Conservation (phyloP, 2,113 vertebrate species). For the Bombycilla garrulus region DNA sequence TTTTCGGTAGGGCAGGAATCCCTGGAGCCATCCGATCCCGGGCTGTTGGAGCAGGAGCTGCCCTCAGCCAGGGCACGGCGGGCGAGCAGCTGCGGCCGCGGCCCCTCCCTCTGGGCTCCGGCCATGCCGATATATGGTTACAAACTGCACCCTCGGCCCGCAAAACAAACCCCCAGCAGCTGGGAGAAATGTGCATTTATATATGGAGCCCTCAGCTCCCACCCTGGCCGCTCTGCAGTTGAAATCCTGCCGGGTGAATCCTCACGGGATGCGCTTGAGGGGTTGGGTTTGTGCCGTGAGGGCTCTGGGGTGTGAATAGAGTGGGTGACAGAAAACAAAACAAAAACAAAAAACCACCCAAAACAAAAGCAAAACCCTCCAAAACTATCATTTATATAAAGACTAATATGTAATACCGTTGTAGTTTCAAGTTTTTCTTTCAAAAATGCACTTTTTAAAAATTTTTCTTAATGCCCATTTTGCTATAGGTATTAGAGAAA, state of each 20-base stretch:
- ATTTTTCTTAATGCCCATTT: not conserved
- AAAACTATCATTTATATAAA: not conserved
- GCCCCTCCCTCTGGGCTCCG: not conserved
- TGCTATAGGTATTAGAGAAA: not conserved
- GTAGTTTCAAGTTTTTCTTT: not conserved
- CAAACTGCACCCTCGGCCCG: not conserved
- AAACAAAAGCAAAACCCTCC: too few species aligned
- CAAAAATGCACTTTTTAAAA: not conserved
- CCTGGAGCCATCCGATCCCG: conserved; percentile 28
- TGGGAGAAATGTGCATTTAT: not conserved
- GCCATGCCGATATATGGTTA: not conserved
- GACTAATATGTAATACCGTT: not conserved
- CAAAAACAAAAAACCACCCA: too few species aligned
- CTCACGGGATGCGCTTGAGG: accelerated
- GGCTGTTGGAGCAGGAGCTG: conserved; percentile 1
- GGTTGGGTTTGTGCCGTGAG: not conserved
- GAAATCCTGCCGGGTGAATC: not conserved
- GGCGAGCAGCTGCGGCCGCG: conserved; percentile 49
- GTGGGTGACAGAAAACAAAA: too few species aligned
- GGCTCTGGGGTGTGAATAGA: not conserved
- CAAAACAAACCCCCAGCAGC: not conserved
- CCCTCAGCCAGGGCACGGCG: conserved; percentile 54
- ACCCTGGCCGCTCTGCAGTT: not conserved
- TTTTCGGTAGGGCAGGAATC: not conserved
- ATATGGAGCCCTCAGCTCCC: not conserved